phyloP scores from a whole-genome alignment of 2,888 invertebrate species.

The Drosophila algonquin region DNA sequence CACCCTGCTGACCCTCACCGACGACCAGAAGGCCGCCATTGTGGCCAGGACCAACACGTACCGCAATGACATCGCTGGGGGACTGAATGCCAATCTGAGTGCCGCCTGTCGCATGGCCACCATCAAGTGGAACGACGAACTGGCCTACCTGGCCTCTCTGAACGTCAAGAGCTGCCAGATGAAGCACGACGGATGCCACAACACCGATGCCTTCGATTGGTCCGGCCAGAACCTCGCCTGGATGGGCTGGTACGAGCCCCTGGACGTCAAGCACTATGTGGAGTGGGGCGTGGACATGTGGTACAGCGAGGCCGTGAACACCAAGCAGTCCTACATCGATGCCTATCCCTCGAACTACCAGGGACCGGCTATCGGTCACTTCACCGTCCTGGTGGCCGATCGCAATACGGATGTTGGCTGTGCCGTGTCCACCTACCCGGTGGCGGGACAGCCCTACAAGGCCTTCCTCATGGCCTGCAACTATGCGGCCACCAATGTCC shows the following conservation, averaged over 20 bases:
- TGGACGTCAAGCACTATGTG: conserved; percentile 6
- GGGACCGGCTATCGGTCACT: conserved; percentile 70
- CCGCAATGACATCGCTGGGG: conserved; percentile 64
- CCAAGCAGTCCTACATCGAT: conserved; percentile 49
- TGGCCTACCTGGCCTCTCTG: conserved; percentile 68
- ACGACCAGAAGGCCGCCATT: conserved; percentile 37
- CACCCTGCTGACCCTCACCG: conserved; percentile 27
- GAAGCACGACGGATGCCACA: conserved; percentile 72
- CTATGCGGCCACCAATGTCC: conserved; percentile 72
- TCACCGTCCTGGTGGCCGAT: conserved; percentile 76
- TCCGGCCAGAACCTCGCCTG: conserved; percentile 77
- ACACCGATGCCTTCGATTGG: conserved; percentile 64
- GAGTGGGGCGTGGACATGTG: conserved; percentile 57
- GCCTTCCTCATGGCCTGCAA: conserved; percentile 73
- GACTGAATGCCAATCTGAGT: conserved; percentile 38
- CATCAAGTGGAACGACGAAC: conserved; percentile 70
- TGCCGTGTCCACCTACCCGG: conserved; percentile 54
- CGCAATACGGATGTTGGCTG: conserved; percentile 74
- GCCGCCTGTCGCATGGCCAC: conserved; percentile 75
- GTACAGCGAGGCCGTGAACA: conserved; percentile 65
- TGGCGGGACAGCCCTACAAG: conserved; percentile 42
- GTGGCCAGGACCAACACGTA: conserved; percentile 56
- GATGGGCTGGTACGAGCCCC: conserved; percentile 44
- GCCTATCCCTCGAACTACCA: conserved; percentile 58
- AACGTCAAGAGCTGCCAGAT: conserved; percentile 71